These are phyloP conservation scores for Euphonia xanthogaster DNA, from an alignment of 2,797 vertebrate genomes.

Conservation along the genomic window DNA sequence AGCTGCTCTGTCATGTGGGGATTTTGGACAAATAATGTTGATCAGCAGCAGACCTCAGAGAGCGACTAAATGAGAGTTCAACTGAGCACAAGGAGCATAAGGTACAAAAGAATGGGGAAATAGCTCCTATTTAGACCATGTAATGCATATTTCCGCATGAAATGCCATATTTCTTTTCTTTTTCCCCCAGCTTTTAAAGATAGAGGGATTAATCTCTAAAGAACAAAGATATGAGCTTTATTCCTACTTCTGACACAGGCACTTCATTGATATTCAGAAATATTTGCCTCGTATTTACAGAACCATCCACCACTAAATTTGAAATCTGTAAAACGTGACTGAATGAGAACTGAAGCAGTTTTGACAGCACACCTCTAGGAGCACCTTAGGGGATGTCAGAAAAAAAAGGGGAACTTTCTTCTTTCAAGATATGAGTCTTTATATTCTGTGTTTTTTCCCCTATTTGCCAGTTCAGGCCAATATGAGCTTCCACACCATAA, in stretches of 20 bases:
- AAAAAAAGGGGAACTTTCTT: not conserved
- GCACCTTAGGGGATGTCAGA: not conserved
- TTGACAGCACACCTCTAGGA: not conserved
- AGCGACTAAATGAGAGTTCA: not conserved
- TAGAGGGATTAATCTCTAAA: not conserved
- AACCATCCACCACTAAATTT: not conserved
- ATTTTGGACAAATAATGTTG: not conserved
- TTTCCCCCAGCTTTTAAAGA: not conserved
- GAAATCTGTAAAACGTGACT: not conserved
- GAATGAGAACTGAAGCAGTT: not conserved
- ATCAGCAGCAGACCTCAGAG: not conserved
- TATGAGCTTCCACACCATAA: not conserved
- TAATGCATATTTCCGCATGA: not conserved
- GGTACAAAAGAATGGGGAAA: not conserved
- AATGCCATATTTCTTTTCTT: not conserved
- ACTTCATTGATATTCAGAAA: not conserved
- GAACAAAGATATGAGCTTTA: not conserved
- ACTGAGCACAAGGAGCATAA: not conserved
- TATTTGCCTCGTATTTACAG: not conserved
- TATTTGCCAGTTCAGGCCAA: not conserved
- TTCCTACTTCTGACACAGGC: not conserved
- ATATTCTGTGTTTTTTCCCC: fast-evolving
- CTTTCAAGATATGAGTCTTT: not conserved
- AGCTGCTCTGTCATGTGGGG: not conserved
- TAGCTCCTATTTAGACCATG: not conserved